Evolutionary conservation across 2,113 vertebrate genomes (phyloP), one percentile per base, ranked within the genome.

Genomic region (Platysternon megacephalum): DNA sequence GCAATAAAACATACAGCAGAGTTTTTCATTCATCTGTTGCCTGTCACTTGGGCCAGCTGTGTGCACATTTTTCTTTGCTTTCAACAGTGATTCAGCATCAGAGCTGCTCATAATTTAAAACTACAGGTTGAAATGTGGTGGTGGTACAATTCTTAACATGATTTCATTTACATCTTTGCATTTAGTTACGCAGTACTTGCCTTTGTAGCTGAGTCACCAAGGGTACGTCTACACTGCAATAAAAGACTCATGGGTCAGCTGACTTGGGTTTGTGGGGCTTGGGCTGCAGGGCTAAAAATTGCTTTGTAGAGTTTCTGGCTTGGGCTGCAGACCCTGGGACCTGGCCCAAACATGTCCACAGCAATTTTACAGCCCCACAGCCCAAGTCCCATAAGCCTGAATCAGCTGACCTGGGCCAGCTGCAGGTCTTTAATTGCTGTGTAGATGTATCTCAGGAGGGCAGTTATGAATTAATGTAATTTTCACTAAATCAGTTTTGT

Each of bases 391-490:
- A 21, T 19, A 72, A 72, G 9, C 35, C 17, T 10, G 65, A 72
- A 21, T 39, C 65, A 72, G 65, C n/a, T 39, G n/a, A 72, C 65
- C n/a, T 22, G 65, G 19, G 16, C 35, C n/a, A 72, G n/a, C 65
- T 39, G 8, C n/a, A 72, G n/a, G 65, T 21, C 35, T 72, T 72
- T 39, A 39, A 72, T 39, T 72, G 65, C 65, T 39, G 35, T 35
- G 65, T 39, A 68, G 35, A 65, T 5, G 35, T n/a, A 68, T 17
- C 65, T 52, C 83, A 83, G 89, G 88, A 94, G 55, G 44, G 61
- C 56, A 87, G 51, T 78, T 95, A 42, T 35, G 94, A 94, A 91
- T 93, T 86, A 93, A 68, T n/a, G 32, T 94, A 88, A 68, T 96
- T 90, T 53, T 90, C 22, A 61, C 29, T 80, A 44, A 94, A 92